phyloP scores from a whole-genome alignment of 2,797 vertebrate species.

The Arnoldichthys spilopterus region DNA sequence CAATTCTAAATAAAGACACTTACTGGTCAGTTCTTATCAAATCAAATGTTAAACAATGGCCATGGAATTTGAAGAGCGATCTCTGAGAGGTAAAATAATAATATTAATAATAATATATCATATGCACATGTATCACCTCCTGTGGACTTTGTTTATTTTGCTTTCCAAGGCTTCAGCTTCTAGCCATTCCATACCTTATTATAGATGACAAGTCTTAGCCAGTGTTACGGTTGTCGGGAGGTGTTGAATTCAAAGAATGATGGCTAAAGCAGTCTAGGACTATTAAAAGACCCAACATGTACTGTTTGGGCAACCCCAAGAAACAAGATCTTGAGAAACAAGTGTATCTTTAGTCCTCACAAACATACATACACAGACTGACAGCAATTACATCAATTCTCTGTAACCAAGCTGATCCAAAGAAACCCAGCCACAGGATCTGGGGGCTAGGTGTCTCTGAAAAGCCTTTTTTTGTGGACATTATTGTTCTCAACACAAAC shows the following conservation, averaged over 20 bases:
- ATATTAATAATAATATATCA: slow-evolving; percentile 9
- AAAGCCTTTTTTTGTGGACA: slow-evolving; percentile 10
- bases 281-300: slow-evolving; percentile 76
- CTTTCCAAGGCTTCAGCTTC: slow-evolving; percentile 70
- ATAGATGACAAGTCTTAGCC: slow-evolving; percentile 74
- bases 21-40: slow-evolving; percentile 21
- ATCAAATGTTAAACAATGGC: slow-evolving; percentile 43
- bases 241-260: slow-evolving; percentile 80
- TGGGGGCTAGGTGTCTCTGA: slow-evolving; percentile 28
- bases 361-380: slow-evolving; percentile 69
- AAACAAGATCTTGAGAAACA: slow-evolving; percentile 74
- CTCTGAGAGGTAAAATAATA: slow-evolving; percentile 21
- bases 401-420: slow-evolving; percentile 66
- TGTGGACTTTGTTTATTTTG: slow-evolving; percentile 68
- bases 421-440: slow-evolving; percentile 41
- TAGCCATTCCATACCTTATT: slow-evolving; percentile 78
- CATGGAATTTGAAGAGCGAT: slow-evolving; percentile 21
- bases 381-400: slow-evolving; percentile 76
- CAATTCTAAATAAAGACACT: not conserved
- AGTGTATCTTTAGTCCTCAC: slow-evolving; percentile 70
- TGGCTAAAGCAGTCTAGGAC: slow-evolving; percentile 73
- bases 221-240: slow-evolving; percentile 36
- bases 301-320: slow-evolving; percentile 73
- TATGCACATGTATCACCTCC: slow-evolving; percentile 48
- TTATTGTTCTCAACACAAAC: slow-evolving; percentile 51